Evolutionary conservation across 1,140 invertebrate genomes (phyloP), one percentile per base, ranked within the genome.

Genomic region (Hycleus phaleratus): DNA sequence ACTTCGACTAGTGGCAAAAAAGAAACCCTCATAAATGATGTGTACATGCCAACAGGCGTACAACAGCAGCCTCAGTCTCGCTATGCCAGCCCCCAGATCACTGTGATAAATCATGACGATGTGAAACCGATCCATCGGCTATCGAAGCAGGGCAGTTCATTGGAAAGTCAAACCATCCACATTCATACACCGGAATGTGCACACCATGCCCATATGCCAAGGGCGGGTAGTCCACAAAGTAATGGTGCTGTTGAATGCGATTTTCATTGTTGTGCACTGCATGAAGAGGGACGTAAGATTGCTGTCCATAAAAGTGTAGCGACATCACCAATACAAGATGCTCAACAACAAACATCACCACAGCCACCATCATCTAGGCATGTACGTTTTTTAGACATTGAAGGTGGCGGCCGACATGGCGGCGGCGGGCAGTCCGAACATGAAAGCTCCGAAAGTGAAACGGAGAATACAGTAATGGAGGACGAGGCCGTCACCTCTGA

Each of bases 181-280:
- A 85, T 90, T 64, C 89, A 91, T 72, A 91, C 89, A 62, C 82
- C 88, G 25, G 88, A 91, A 74, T 92, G 88, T 73, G 85, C 85
- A 40, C 84, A 88, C 66, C 85, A 87, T 67, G 83, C 81, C 59
- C 83, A 85, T 56, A 83, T 84, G 60, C 82, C 80, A 18, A 70
- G 82, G 65, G 76, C 81, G 70, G 77, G 80, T 57, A 77, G 79
- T 65, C 79, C 81, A 73, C 78, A 62, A 81, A 85, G 71, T 45
- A 79, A 79, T 61, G 76, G 79, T 38, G 74, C 77, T 45, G 80
- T 82, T 38, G 90, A 93, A 70, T 95, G 93, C 77, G 93, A 95
- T 75, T 95, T 95, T 75, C 93, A 95, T 74, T 96, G 92, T 74
- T 94, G 92, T 75, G 88, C 92, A 32, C 78, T 95, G 56, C 92